phyloP scores from a whole-genome alignment of 2,888 invertebrate genomes.

The Nymphalis c-album region DNA sequence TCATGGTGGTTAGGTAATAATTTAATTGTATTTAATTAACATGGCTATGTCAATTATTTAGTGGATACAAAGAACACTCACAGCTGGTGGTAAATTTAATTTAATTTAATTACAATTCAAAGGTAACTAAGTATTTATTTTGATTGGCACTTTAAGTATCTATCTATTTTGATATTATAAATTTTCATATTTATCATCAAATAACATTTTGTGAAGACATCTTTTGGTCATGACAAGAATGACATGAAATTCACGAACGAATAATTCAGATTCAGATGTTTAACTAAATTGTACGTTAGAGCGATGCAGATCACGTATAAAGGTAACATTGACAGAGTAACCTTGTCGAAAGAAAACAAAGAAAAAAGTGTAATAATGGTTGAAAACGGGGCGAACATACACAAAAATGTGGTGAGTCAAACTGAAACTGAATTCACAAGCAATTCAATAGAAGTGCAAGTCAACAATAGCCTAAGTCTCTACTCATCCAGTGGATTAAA shows the following conservation, averaged over 20 bases:
- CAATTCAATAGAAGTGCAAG: constrained; percentile 17
- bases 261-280: neutral
- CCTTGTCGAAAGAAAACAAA: neutral
- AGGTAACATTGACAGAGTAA: constrained; percentile 1
- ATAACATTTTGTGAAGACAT: too few relatives aligned
- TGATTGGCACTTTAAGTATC: too few relatives aligned
- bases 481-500: constrained; percentile 11
- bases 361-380: constrained; percentile 6
- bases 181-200: too few relatives aligned
- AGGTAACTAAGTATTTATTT: too few relatives aligned
- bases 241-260: neutral
- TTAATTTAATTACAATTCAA: too few relatives aligned
- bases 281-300: neutral
- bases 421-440: constrained; percentile 10
- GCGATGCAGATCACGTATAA: constrained; percentile 1
- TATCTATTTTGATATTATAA: too few relatives aligned
- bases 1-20: too few relatives aligned
- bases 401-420: constrained; percentile 10
- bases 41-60: too few relatives aligned
- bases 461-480: constrained; percentile 17
- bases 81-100: too few relatives aligned
- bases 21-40: too few relatives aligned
- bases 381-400: constrained; percentile 6
- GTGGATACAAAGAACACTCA: too few relatives aligned
- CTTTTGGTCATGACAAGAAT: too few relatives aligned